Evolutionary conservation across 2,888 invertebrate genomes (phyloP), one percentile per base, ranked within the genome.

Genomic region (Branchellion lobata): DNA sequence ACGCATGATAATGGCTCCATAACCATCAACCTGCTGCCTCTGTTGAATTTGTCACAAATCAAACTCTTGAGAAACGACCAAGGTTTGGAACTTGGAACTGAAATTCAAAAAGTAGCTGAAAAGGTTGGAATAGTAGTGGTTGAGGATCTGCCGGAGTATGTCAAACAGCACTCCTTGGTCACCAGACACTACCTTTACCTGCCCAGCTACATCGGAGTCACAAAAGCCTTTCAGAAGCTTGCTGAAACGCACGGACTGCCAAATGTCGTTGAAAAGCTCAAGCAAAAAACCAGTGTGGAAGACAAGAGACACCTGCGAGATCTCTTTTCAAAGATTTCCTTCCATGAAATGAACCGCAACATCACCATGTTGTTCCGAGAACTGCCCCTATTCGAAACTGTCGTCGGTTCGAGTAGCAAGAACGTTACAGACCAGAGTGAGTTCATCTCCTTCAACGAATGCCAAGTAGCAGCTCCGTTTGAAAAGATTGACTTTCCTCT

Each of bases 321-420:
- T 47, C 74, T 82, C 18, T 82, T 83, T 73, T 65, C 81, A 29
- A 81, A 82, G 51, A 74, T 82, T 57, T 82, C 82, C 0, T 36
- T 61, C 3, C 79, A 81, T 34, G 82, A 83, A 78, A 34, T 82
- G 79, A 61, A 65, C n/a, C 31, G 51, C 11, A 80, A 81, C 1
- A 77, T 78, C 68, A 47, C n/a, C 14, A 34, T 53, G 1, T 33
- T 83, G 21, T 79, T 83, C 24, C 53, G 36, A 34, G 36, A 78
- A 29, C 80, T 83, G n/a, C 82, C 83, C 3, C 73, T 83, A 34
- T 83, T 83, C 74, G 83, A 83, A 68, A 82, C 82, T 18, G 77
- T 82, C 34, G 72, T 74, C n/a, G 57, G 61, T n/a, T 53, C 53
- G 5, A 27, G 11, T 8, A 75, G 51, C 21, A 76, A 74, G 2